Evolutionary conservation across 2,113 vertebrate species (phyloP).

Genomic region (Strigops habroptila): DNA sequence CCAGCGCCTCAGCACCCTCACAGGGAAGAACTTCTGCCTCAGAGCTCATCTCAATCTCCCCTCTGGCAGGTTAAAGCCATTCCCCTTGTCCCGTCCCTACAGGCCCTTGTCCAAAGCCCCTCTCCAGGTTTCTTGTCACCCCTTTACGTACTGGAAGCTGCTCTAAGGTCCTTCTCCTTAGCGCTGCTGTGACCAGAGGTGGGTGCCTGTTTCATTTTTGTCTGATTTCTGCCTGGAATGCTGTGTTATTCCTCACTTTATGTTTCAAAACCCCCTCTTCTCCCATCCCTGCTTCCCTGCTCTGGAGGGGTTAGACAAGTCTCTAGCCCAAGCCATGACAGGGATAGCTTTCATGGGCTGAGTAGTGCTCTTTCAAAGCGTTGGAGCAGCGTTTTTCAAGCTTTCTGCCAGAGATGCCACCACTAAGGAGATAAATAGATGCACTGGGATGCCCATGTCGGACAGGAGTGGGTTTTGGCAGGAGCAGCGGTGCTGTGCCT

Average conservation of each 20-base stretch:
- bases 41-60: too few relatives aligned
- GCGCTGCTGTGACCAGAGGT: neutral
- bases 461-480: accelerated
- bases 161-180: neutral
- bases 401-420: neutral
- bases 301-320: neutral
- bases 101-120: neutral
- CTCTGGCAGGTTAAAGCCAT: neutral
- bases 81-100: neutral
- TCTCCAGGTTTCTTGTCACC: neutral
- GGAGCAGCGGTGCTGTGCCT: neutral
- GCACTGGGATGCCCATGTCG: neutral
- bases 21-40: too few relatives aligned
- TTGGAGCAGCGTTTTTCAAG: neutral
- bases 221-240: neutral
- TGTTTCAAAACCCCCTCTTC: neutral
- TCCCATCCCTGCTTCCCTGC: neutral
- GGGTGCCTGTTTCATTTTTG: neutral
- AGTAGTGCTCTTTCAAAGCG: accelerated
- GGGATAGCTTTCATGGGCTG: accelerated
- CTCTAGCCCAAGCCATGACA: accelerated
- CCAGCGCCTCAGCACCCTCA: too few relatives aligned
- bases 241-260: neutral
- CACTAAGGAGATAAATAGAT: neutral
- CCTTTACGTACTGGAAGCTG: neutral